Conservation (phyloP, 2,113 vertebrate species). For the Sapajus apella region DNA sequence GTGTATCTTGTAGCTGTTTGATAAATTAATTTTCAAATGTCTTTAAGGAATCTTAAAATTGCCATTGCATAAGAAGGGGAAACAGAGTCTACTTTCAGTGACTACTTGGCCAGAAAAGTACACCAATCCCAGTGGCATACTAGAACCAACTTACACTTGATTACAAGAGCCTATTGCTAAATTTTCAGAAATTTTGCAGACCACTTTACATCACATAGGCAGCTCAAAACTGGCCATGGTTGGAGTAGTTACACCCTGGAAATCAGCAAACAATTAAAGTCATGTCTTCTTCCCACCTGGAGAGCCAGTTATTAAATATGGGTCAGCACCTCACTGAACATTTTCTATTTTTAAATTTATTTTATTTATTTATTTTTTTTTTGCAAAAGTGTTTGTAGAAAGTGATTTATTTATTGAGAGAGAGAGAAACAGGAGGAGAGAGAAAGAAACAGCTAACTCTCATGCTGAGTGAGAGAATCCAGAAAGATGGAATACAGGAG, state of each 20-base stretch:
- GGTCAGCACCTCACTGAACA: neutral
- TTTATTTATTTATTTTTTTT: no score
- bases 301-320: neutral
- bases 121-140: neutral
- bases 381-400: no score
- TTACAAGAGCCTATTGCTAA: neutral
- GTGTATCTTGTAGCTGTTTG: neutral
- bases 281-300: neutral
- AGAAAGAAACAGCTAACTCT: no score
- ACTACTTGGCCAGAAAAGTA: constrained; percentile 10
- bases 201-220: neutral
- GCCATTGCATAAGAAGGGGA: neutral
- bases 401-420: no score
- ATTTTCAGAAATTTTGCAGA: neutral
- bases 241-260: neutral
- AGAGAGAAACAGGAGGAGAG: no score
- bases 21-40: constrained; percentile 24
- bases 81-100: neutral
- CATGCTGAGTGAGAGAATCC: no score
- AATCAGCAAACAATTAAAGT: constrained; percentile 18
- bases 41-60: neutral
- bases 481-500: no score
- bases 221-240: neutral
- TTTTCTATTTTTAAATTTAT: no score
- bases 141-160: neutral